Conservation (phyloP, 2,888 invertebrate genomes). For the Heteropelma amictum region DNA sequence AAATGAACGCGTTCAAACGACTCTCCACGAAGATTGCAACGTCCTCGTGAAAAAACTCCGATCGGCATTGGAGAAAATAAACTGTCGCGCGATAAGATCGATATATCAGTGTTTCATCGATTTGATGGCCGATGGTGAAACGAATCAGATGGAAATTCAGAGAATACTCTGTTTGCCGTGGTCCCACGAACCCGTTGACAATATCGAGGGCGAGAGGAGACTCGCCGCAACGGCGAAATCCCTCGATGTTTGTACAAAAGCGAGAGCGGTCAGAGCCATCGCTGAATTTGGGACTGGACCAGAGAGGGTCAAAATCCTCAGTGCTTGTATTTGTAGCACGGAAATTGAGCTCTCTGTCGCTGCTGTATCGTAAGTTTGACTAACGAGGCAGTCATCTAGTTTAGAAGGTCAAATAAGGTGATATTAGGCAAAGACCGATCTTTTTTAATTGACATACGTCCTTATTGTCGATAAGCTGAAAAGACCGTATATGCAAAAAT, state of each 20-base stretch:
- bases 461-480: too few species aligned
- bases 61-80: slow-evolving; percentile 45
- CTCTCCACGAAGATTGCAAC: slow-evolving; percentile 51
- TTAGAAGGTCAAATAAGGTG: too few species aligned
- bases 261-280: slow-evolving; percentile 64
- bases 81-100: slow-evolving; percentile 52
- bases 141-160: slow-evolving; percentile 64
- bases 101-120: slow-evolving; percentile 68
- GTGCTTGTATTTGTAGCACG: slow-evolving; percentile 60
- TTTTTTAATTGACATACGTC: too few species aligned
- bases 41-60: slow-evolving; percentile 28
- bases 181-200: slow-evolving; percentile 56
- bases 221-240: slow-evolving; percentile 63
- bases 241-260: slow-evolving; percentile 64
- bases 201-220: slow-evolving; percentile 59
- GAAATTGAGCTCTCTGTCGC: slow-evolving; percentile 65
- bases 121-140: slow-evolving; percentile 67
- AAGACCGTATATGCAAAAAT: too few species aligned
- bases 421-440: too few species aligned
- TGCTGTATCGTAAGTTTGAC: slow-evolving; percentile 66
- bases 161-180: slow-evolving; percentile 68
- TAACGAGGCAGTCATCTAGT: background rate
- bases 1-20: slow-evolving; percentile 26
- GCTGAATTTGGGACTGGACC: slow-evolving; percentile 65
- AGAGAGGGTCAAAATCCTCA: slow-evolving; percentile 65